Percentiles rank a stretch among this genome's conserved stretches.
Evolutionary conservation across 2,888 invertebrate species (phyloP).

Genomic region (Platycnemis pennipes): DNA sequence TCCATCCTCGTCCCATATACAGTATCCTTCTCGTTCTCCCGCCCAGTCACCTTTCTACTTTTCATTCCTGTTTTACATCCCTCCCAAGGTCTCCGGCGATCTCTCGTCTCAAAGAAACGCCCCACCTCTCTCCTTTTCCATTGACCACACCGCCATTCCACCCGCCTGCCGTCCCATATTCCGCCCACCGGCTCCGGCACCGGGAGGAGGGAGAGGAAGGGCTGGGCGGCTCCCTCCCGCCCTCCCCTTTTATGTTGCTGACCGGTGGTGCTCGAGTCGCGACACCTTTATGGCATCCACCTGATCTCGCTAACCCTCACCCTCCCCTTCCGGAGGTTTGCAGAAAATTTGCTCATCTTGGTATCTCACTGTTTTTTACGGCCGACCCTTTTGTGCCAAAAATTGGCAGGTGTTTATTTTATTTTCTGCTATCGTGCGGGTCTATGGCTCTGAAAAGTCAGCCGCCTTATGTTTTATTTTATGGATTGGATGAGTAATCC

Average conservation of each 20-base stretch:
- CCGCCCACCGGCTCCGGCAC: background rate
- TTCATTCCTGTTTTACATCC: slow-evolving; percentile 24
- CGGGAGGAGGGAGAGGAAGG: background rate
- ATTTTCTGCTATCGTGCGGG: background rate
- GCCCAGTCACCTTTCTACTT: background rate
- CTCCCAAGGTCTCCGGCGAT: slow-evolving; percentile 7
- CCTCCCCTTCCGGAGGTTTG: slow-evolving; percentile 4
- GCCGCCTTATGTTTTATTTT: background rate
- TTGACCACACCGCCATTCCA: background rate
- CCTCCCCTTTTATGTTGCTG: background rate
- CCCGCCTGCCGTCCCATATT: background rate
- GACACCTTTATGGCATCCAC: slow-evolving; percentile 22
- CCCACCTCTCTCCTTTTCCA: background rate
- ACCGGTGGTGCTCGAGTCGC: background rate
- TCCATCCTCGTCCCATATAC: background rate
- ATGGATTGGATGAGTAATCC: too few species aligned
- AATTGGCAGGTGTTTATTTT: background rate
- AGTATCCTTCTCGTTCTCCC: background rate
- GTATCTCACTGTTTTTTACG: background rate
- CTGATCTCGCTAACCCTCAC: background rate
- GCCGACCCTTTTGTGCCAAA: background rate
- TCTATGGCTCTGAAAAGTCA: background rate
- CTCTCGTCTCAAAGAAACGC: background rate
- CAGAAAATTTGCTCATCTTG: background rate
- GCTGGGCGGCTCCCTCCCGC: background rate